Evolutionary conservation across 2,888 invertebrate genomes (phyloP), one percentile per base, ranked within the genome.

Genomic region (Heliothis peltigera): DNA sequence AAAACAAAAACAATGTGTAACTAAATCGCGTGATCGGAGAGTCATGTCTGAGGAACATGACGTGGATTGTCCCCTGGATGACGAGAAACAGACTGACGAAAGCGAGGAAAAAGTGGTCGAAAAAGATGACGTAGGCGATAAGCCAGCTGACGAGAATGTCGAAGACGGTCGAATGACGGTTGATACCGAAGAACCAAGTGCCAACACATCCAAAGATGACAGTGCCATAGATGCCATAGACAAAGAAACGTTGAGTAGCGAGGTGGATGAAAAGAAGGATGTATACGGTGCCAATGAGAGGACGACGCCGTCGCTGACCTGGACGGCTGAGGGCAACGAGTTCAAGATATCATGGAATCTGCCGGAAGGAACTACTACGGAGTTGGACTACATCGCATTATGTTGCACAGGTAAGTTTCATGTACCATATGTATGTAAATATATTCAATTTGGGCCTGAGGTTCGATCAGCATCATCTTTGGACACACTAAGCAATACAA

Each of bases 371-470:
- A 79, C 81, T 19, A 84, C 88, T 8, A 86, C 91, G 44, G 28
- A 82, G 55, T 81, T 86, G 55, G 96, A 96, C 84, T 96, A 95
- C 87, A 91, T 96, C 80, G 95, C 95, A 53, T 86, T 96, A 75
- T 96, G 95, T 85, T 92, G 88, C 82, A 86, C 90, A 92, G 96
- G 96, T 96, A 82, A 92, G 95, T 87, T 28, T 28, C 1, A 28
- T n/a, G 44, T 58, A 28, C 1, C n/a, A 21, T 42, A 2, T n/a
- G 21, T 0, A 17, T 25, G 3, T 35, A 17, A 43, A 10, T 6
- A 1, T 32, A 10, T 32, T 25, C 12, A 43, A 10, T 6, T 28
- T 28, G 28, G 28, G 8, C 28, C 28, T 8, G 7, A 28, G 28
- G 4, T 28, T 28, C 8, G 1, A 28, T 28, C 28, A n/a, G n/a